phyloP scores from a whole-genome alignment of 2,888 invertebrate species.

The Stictocephala bisonia region DNA sequence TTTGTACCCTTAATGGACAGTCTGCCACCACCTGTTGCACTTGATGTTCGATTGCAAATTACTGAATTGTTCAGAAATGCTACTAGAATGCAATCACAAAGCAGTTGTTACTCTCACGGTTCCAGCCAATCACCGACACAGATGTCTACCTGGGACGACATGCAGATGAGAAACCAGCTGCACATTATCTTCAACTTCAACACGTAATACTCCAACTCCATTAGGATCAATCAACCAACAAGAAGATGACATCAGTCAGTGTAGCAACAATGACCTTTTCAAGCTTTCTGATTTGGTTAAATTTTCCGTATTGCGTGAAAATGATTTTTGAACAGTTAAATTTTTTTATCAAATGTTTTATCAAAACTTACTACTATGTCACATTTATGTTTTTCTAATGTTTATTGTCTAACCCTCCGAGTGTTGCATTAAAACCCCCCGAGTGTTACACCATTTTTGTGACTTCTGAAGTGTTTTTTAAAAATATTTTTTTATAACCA shows the following conservation, averaged over 20 bases:
- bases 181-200: neutral
- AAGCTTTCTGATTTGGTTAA: conserved; percentile 1
- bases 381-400: too few relatives aligned
- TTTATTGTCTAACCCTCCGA: too few relatives aligned
- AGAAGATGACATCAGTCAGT: neutral
- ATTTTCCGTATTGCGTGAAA: neutral
- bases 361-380: too few relatives aligned
- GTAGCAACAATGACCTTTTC: neutral
- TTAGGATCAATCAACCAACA: neutral
- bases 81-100: neutral
- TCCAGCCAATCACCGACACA: neutral
- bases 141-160: neutral
- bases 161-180: conserved; percentile 8
- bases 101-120: neutral
- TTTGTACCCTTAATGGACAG: conserved; percentile 25
- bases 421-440: too few relatives aligned
- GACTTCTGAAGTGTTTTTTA: too few relatives aligned
- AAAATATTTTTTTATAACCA: too few relatives aligned
- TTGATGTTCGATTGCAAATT: neutral
- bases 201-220: neutral
- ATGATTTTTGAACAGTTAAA: neutral
- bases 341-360: too few relatives aligned
- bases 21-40: conserved; percentile 15
- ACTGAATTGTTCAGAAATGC: conserved; percentile 13
- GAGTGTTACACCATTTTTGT: too few relatives aligned